These are phyloP conservation scores for Otolemur crassicaudatus DNA, from an alignment of 2,797 vertebrate genomes.

Conservation along the genomic window DNA sequence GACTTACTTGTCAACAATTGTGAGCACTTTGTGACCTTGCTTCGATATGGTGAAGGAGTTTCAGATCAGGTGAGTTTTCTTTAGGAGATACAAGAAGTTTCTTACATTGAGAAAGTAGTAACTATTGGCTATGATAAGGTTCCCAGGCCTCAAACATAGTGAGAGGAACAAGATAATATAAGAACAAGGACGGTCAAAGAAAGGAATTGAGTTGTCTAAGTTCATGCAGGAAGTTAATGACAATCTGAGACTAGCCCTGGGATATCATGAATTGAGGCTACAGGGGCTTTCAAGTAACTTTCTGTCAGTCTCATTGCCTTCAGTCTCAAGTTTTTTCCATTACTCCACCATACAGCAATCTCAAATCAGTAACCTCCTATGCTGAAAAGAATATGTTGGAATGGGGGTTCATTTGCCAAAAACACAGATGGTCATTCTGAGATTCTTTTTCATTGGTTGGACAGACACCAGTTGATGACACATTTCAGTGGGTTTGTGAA, in stretches of 20 bases:
- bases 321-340: background rate
- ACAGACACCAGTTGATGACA: background rate
- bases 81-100: background rate
- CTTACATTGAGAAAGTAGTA: background rate
- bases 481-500: background rate
- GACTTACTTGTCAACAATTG: slow-evolving; percentile 95
- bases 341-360: background rate
- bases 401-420: background rate
- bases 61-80: slow-evolving; percentile 92
- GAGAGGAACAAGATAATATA: background rate
- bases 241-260: background rate
- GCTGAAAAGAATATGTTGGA: background rate
- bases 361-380: background rate
- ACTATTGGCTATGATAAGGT: background rate
- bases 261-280: background rate
- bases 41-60: slow-evolving; percentile 94
- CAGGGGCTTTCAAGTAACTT: background rate
- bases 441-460: background rate
- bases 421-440: background rate
- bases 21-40: slow-evolving; percentile 96
- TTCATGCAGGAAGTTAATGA: background rate
- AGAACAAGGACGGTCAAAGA: background rate
- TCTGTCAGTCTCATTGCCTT: background rate
- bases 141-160: background rate
- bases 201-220: background rate